Evolutionary conservation across 2,113 vertebrate genomes (phyloP), one percentile per base, ranked within the genome.

Genomic region (Triplophysa dalaica): DNA sequence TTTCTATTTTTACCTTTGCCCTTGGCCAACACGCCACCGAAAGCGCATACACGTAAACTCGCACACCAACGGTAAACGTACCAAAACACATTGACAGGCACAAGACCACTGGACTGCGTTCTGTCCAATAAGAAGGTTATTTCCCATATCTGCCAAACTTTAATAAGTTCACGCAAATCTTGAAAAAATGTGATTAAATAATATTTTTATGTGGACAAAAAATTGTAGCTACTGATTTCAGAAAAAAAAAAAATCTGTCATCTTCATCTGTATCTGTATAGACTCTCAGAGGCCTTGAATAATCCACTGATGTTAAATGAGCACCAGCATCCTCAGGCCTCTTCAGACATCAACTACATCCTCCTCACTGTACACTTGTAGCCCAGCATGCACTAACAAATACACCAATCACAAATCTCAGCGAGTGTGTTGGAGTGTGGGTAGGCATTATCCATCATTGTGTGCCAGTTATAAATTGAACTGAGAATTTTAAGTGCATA

Each of bases 261-360:
- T 38, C 43, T 12, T 11, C 43, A 19, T 54, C 6, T 54, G 29
- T 65, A 33, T 76, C 61, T 65, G 60, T 76, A 50, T 38, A 48
- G 62, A 16, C 19, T 62, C 33, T 65, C 33, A 65, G 64, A 65
- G 22, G 43, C 45, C 50, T 76, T 24, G 60, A 74, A 76, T 76
- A 50, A 65, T 76, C 65, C 48, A 65, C 74, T 76, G 61, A 76
- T 65, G 21, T 65, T 54, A 62, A 76, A 76, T 65, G 61, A 21
- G 45, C 48, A 77, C 41, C 74, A 76, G 43, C 74, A 76, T 52
- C 24, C 26, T 17, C 43, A 76, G 24, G 43, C 60, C 74, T 77
- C 52, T 45, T 65, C 73, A 48, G 41, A 75, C 12, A 22, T 63
- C 26, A 41, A 29, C 9, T 22, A 3, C 72, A 75, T 75, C 58